phyloP scores from a whole-genome alignment of 2,113 vertebrate genomes.

The Chloropsis cyanopogon region DNA sequence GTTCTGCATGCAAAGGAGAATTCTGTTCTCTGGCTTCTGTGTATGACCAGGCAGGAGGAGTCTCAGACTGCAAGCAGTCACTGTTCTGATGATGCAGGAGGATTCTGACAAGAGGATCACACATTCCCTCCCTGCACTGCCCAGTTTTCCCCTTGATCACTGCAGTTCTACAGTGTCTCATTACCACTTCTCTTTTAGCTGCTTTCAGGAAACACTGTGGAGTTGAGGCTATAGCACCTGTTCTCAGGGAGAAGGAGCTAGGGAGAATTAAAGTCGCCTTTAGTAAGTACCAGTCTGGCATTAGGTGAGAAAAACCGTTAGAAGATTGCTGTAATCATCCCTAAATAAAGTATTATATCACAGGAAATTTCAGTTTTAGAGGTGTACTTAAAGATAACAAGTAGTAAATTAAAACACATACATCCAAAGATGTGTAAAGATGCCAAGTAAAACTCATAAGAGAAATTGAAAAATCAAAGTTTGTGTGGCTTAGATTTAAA shows the following conservation, averaged over 20 bases:
- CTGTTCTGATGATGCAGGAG: background rate
- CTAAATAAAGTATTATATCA: background rate
- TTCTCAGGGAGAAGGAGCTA: conserved; percentile 12
- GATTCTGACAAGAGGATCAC: background rate
- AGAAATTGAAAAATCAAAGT: background rate
- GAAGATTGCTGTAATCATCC: background rate
- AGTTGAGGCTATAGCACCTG: background rate
- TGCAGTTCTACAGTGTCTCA: background rate
- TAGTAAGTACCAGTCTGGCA: background rate
- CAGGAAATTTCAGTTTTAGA: background rate
- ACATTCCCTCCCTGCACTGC: background rate
- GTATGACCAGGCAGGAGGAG: background rate
- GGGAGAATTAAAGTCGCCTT: background rate
- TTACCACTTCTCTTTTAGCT: background rate
- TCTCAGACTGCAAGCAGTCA: background rate
- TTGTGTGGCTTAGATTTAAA: background rate
- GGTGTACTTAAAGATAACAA: background rate
- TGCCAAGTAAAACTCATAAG: background rate
- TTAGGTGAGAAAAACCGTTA: conserved; percentile 14
- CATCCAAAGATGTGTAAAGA: background rate
- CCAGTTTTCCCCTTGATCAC: background rate
- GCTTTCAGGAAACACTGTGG: background rate
- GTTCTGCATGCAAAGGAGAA: background rate
- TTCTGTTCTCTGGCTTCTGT: background rate
- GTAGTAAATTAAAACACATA: background rate